phyloP scores from a whole-genome alignment of 1,140 invertebrate genomes.

The Neelides sp. region DNA sequence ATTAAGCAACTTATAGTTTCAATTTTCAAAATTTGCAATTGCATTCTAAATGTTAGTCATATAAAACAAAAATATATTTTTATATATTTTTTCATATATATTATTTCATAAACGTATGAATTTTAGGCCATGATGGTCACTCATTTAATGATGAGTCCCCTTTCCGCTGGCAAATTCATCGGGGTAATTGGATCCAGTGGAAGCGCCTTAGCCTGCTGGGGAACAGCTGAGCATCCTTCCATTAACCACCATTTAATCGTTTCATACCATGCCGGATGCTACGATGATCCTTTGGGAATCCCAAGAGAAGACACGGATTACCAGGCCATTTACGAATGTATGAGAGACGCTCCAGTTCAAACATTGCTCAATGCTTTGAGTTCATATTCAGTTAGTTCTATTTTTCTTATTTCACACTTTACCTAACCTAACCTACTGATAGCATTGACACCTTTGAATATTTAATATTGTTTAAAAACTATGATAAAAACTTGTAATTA shows the following conservation, averaged over 20 bases:
- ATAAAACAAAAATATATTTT: no score
- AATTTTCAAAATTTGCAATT: no score
- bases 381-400: constrained; percentile 3
- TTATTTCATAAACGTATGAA: no score
- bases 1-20: no score
- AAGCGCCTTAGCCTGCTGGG: constrained; percentile 13
- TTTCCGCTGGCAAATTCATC: constrained; percentile 10
- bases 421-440: background rate
- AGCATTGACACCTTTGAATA: background rate
- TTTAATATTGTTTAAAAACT: background rate
- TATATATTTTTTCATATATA: no score
- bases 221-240: constrained; percentile 12
- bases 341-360: background rate
- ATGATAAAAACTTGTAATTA: background rate
- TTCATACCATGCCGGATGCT: background rate
- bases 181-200: constrained; percentile 17
- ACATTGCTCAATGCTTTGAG: constrained; percentile 3
- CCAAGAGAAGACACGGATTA: background rate
- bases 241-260: constrained; percentile 14
- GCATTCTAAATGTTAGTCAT: no score
- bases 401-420: background rate
- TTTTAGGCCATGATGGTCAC: constrained; percentile 12
- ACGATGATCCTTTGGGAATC: background rate
- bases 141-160: constrained; percentile 15
- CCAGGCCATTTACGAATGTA: constrained; percentile 1